Evolutionary conservation across 2,888 invertebrate genomes (phyloP), one percentile per base, ranked within the genome.

Genomic region (Caenorhabditis sp.): DNA sequence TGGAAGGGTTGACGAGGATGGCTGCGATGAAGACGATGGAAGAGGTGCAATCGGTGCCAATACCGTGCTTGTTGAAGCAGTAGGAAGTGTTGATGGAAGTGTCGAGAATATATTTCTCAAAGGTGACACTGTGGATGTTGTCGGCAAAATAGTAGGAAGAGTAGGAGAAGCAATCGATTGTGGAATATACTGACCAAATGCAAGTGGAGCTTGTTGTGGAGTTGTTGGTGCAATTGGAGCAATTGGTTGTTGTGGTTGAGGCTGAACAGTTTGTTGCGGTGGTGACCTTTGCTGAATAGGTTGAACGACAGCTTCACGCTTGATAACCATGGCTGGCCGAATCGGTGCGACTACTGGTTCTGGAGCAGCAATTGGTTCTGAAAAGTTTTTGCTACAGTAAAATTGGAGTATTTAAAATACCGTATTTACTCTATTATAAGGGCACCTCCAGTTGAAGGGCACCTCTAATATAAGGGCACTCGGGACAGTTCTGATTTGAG

Each of bases 231-330:
- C 27, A 54, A 54, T 60, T 0, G 61, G 61, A 25, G 66, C 65
- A 20, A 59, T 38, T 59, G 58, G 12, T 10, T 21, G 59, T 26
- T 21, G 38, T 23, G 27, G 21, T 60, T 0, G 53, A n/a, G 17
- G 38, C 23, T n/a, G 68, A 17, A 21, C 36, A 12, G 31, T 5
- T 63, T 20, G 36, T 21, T 20, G 56, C 14, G 26, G 56, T 1
- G 57, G 62, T 10, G 72, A 31, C 50, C 71, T 63, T 1, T 67
- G 72, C n/a, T 67, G 64, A 20, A 62, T 49, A 5, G 68, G 72
- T 31, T 63, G 67, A 21, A 67, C 64, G 17, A 62, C 23, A 4
- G 69, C 57, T n/a, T 67, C 58, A 3, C 56, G 56, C 12, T 38
- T 57, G 1, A 26, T 25, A 20, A 67, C 57, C 8, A 59, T 53